A percentile compares a stretch with the other conserved stretches of the same genome.
These are phyloP conservation scores for Coccyzus lansbergi DNA, from an alignment of 2,797 vertebrate species.

Conservation along the genomic window DNA sequence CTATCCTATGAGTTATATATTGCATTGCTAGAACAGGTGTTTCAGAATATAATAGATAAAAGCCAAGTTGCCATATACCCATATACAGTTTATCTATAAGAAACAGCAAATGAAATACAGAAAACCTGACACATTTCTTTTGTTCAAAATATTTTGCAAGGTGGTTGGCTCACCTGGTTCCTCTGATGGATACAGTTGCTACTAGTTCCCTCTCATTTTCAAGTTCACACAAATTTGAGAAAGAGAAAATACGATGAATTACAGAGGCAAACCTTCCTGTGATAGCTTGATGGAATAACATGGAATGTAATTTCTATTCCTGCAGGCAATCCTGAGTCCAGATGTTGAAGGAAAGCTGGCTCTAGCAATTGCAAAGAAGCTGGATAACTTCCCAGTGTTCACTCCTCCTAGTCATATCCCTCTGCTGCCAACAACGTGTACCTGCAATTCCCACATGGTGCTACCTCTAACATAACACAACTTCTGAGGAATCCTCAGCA, in stretches of 20 bases:
- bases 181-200: background rate
- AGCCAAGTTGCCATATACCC: background rate
- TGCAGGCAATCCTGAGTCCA: background rate
- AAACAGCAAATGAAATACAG: background rate
- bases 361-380: background rate
- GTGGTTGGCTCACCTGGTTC: background rate
- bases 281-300: background rate
- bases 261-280: background rate
- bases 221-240: background rate
- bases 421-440: background rate
- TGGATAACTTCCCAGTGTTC: background rate
- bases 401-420: background rate
- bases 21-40: background rate
- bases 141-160: background rate
- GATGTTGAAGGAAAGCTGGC: conserved; percentile 24
- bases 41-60: background rate
- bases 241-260: background rate
- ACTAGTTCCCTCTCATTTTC: background rate
- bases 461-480: background rate
- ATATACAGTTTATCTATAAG: background rate
- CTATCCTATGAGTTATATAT: background rate
- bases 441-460: background rate
- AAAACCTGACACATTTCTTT: background rate
- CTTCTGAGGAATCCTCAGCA: background rate
- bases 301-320: background rate